Evolutionary conservation across 1,140 invertebrate genomes (phyloP), one percentile per base, ranked within the genome.

Genomic region (Augochlora pura): DNA sequence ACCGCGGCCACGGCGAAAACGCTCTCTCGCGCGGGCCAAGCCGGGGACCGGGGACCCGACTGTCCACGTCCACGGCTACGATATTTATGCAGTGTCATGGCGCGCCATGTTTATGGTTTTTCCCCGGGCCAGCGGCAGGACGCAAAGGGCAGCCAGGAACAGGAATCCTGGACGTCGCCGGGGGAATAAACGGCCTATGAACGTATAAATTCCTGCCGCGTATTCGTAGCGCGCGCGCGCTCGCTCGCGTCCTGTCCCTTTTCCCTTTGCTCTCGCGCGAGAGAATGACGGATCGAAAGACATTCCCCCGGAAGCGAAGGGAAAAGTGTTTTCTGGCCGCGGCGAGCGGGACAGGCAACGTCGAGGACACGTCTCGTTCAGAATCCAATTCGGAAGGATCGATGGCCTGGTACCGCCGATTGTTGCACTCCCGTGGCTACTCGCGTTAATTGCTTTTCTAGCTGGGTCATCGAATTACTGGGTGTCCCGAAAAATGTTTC

Each of bases 81-180:
- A 80, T 86, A 85, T 86, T 80, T 87, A 89, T 89, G 86, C 83
- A 90, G 86, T 88, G 82, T 79, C 84, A 75, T 81, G 81, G 83
- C 77, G 68, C 82, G 83, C 76, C 81, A 86, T 89, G 84, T 91
- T 91, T 91, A 91, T 91, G 89, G 87, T 91, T 91, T 91, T 90
- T 91, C 67, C 85, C n/a, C 77, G 67, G 80, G 81, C 83, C 76
- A n/a, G 32, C 67, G 73, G 82, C 81, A 84, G 85, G 81, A 88
- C 88, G 86, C 90, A 89, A 88, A 88, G 87, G 86, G 83, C 82
- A 79, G 88, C 89, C 84, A 90, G 90, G 90, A 91, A 90, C 87
- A 86, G 86, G 80, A 63, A 85, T 66, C 75, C 80, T 72, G 72
- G 75, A 86, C 82, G 82, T 86, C 86, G 84, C 81, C 76, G 83